A percentile compares a stretch with the other conserved stretches of the same genome.
These are phyloP conservation scores for Erebia epiphron DNA, from an alignment of 2,888 invertebrate genomes.

Conservation along the genomic window DNA sequence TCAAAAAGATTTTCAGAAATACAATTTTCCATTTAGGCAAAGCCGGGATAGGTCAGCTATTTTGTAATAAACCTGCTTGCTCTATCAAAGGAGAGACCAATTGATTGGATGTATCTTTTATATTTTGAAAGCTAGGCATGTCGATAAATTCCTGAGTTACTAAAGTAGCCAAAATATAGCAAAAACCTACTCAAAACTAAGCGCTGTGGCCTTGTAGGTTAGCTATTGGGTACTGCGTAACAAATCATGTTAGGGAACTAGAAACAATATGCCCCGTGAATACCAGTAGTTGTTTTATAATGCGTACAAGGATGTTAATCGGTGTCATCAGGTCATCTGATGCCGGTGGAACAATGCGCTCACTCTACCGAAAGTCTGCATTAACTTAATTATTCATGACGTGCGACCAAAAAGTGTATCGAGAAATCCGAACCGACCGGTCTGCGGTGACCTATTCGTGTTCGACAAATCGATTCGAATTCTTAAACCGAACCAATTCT, in stretches of 20 bases:
- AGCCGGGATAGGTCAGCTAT: too few relatives aligned
- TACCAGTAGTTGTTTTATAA: constrained; percentile 18
- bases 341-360: constrained; percentile 57
- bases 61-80: neutral
- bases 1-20: too few relatives aligned
- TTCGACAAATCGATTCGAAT: constrained; percentile 65
- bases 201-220: neutral
- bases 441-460: constrained; percentile 59
- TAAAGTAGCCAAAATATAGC: too few relatives aligned
- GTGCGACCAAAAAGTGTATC: constrained; percentile 62
- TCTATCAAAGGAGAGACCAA: neutral
- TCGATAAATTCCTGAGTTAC: too few relatives aligned
- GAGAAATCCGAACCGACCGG: constrained; percentile 60
- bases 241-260: constrained; percentile 1
- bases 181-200: neutral
- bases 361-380: constrained; percentile 46
- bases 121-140: too few relatives aligned
- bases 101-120: neutral
- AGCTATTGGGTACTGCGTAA: neutral
- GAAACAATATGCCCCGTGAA: constrained; percentile 13
- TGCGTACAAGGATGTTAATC: constrained; percentile 58
- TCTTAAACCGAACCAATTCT: constrained; percentile 51
- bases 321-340: constrained; percentile 68
- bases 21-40: too few relatives aligned
- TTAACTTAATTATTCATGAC: constrained; percentile 67